Base-by-base conservation (phyloP, 37 sponge, comb jelly and placozoan genomes). In the Chondrilla cf. caribensis region DNA sequence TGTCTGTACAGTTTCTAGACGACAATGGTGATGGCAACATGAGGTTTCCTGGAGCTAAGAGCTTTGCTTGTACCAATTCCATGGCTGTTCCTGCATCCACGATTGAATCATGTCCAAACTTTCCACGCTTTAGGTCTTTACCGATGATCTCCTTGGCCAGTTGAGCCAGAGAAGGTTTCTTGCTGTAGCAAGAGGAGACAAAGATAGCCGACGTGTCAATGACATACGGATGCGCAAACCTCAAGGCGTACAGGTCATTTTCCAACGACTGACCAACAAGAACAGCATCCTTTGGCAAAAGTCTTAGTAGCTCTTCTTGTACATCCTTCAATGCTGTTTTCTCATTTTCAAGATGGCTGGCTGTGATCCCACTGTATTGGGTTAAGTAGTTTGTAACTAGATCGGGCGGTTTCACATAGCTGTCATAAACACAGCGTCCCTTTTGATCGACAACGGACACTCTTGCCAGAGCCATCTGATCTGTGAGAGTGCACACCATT, bases 241-340 rank as follows among this genome's bases (percentile, higher is more conserved):
- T 90, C 65, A 98, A 82, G n/a, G 93, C 92, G 77, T 54, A 79
- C 41, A 98, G 85, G 60, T 98, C 99, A 77, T 96, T 98, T 89
- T 98, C 97, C 8, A 98, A 84, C 11, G 99, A 98, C 60, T 98
- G 99, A 26, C 99, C 99, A 43, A 92, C 85, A 28, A 98, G 58
- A 33, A 98, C 90, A 58, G 86, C 89, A 24, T 88, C 60, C 0
- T 82, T 58, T 0, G 97, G 95, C 26, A 98, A 62, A 7, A 96
- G 40, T 7, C 28, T 17, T 21, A 21, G 26, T 33, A 98, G 42
- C 36, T 90, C 77, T 36, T 78, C 32, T n/a, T 96, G 91, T 0
- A 98, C 99, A 38, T 94, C 87, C 2, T 54, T 47, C 73, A 98
- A 40, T 24, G 86, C 84, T 59, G 90, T 94, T 8, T 89, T 88